Evolutionary conservation across 2,888 invertebrate genomes (phyloP), one percentile per base, ranked within the genome.

Genomic region (Entomobrya proxima): DNA sequence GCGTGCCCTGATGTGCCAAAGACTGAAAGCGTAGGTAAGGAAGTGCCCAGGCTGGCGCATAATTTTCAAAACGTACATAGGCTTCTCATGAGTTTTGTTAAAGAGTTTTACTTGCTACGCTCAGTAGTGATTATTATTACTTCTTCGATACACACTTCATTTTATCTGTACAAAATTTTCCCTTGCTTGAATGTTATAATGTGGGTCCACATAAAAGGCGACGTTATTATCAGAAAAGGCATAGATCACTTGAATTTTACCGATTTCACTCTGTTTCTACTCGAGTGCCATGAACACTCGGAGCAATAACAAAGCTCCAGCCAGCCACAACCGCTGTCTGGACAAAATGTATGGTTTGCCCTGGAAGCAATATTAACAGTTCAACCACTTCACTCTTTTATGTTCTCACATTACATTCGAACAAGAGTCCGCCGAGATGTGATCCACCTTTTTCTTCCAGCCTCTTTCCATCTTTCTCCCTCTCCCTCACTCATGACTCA

Each of bases 1-100:
- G 97, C 97, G 6, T 98, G 98, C 92, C 97, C 96, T 18, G 97
- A 98, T 92, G 96, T 98, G 7, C 94, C 95, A 90, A 97, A 96
- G 75, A 96, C 97, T 1, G 97, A 98, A 92, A 97, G 97, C 92
- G 96, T 97, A 91, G 96, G 97, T 97, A 92, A 92, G 93, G 24
- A 74, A 52, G 52, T 27, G 50, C 32, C 15, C 27, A n/a, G 13
- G 11, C 11, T 27, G 50, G 30, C 32, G 50, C 50, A 47, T 74
- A 11, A 18, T 74, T 24, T 74, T 32, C 47, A 72, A 32, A 64
- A 37, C n/a, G 64, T 37, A 35, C 64, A 21, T 18, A 9, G 47
- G n/a, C 58, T 76, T 58, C 77, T 47, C 69, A 72, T 44, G 69
- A 72, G 47, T 27, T 47, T 64, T 72, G 47, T 40, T 15, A 64